phyloP scores from a whole-genome alignment of 1,140 invertebrate genomes.

The Panonychus citri region DNA sequence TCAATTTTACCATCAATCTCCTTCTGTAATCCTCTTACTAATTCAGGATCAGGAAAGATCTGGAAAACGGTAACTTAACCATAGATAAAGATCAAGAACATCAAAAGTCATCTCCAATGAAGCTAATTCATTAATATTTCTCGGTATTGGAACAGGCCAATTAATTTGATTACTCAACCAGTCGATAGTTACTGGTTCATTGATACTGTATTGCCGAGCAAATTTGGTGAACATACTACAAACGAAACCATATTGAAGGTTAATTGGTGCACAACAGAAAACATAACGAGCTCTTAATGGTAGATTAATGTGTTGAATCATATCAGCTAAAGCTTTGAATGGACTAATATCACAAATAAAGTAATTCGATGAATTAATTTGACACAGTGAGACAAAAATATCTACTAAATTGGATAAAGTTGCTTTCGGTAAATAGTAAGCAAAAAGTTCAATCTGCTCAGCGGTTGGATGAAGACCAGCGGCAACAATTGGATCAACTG shows the following conservation, averaged over 20 bases:
- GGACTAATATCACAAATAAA: constrained; percentile 92
- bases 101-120: constrained; percentile 84
- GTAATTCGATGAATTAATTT: constrained; percentile 72
- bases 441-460: constrained; percentile 94
- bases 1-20: constrained; percentile 74
- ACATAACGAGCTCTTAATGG: constrained; percentile 69
- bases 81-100: constrained; percentile 82
- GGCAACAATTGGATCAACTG: constrained; percentile 41
- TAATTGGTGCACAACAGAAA: constrained; percentile 94
- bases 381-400: constrained; percentile 76
- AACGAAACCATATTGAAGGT: constrained; percentile 70
- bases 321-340: constrained; percentile 86
- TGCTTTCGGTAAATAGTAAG: constrained; percentile 81
- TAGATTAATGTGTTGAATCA: constrained; percentile 83
- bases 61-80: constrained; percentile 78
- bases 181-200: constrained; percentile 59
- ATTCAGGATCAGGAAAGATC: constrained; percentile 57
- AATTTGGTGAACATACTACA: constrained; percentile 87
- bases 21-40: constrained; percentile 53
- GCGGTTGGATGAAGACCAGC: constrained; percentile 89
- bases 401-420: constrained; percentile 82
- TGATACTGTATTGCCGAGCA: constrained; percentile 70
- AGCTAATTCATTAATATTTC: constrained; percentile 61
- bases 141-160: constrained; percentile 59
- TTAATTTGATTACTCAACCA: constrained; percentile 62